Evolutionary conservation across 2,888 invertebrate species (phyloP).

Genomic region (Andrena camellia): DNA sequence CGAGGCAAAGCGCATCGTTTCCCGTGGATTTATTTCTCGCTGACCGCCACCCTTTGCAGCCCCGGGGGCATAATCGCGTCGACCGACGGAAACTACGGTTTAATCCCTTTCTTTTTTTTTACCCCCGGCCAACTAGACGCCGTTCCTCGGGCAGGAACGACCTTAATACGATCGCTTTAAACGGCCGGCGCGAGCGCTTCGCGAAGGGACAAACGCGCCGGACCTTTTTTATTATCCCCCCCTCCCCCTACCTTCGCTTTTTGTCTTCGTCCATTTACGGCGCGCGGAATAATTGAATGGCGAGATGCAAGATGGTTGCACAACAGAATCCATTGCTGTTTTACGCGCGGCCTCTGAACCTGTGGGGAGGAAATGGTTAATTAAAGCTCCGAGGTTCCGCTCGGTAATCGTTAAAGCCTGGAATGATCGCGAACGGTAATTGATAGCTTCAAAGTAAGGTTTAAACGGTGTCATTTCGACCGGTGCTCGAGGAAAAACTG

Average conservation of each 20-base stretch:
- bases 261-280: conserved; percentile 28
- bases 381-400: conserved; percentile 1
- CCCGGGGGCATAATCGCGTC: conserved; percentile 55
- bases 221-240: conserved; percentile 11
- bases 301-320: conserved; percentile 29
- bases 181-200: conserved; percentile 18
- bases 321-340: conserved; percentile 14
- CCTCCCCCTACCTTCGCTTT: background rate
- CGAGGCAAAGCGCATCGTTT: conserved; percentile 42
- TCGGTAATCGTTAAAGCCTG: background rate
- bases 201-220: conserved; percentile 28
- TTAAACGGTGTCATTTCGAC: background rate
- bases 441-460: background rate
- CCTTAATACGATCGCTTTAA: conserved; percentile 62
- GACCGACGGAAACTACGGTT: conserved; percentile 62
- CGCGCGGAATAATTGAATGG: conserved; percentile 39
- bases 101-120: conserved; percentile 56
- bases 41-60: conserved; percentile 41
- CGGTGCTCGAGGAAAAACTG: background rate
- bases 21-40: conserved; percentile 62
- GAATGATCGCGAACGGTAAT: background rate
- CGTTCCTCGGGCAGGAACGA: conserved; percentile 54
- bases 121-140: conserved; percentile 57
- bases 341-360: background rate
- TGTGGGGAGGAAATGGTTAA: conserved; percentile 12